Evolutionary conservation across 2,888 invertebrate genomes (phyloP).

Genomic region (Subacronicta megacephala): DNA sequence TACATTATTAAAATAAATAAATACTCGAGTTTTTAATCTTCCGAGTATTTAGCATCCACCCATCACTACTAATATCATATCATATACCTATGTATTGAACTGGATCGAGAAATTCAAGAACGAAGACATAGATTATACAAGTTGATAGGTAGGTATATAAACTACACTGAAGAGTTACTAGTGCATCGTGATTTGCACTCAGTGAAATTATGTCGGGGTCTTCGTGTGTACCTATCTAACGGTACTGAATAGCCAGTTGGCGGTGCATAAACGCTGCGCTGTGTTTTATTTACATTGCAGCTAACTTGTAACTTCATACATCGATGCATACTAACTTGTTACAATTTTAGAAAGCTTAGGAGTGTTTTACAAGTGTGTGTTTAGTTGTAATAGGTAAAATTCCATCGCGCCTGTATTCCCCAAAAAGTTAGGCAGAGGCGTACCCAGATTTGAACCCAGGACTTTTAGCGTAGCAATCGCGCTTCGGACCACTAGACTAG

Average conservation of each 20-base stretch:
- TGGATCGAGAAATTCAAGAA: constrained; percentile 40
- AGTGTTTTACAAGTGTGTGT: neutral
- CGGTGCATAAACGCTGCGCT: constrained; percentile 70
- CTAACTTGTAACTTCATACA: constrained; percentile 69
- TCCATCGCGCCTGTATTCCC: too few relatives aligned
- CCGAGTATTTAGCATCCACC: too few relatives aligned
- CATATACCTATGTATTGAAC: too few relatives aligned
- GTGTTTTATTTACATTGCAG: constrained; percentile 76
- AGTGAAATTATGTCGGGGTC: constrained; percentile 74
- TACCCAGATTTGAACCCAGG: too few relatives aligned
- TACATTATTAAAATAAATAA: too few relatives aligned
- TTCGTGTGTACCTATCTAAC: constrained; percentile 76
- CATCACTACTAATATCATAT: too few relatives aligned
- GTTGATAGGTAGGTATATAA: constrained; percentile 24
- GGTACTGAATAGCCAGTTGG: constrained; percentile 74
- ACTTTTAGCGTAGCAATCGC: too few relatives aligned
- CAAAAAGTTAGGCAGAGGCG: too few relatives aligned
- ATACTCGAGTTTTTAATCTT: too few relatives aligned
- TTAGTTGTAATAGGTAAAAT: too few relatives aligned
- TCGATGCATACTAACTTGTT: constrained; percentile 51
- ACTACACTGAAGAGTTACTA: constrained; percentile 53
- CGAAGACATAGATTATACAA: constrained; percentile 37
- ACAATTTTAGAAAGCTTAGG: constrained; percentile 33
- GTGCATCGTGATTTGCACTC: constrained; percentile 70
- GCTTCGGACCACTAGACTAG: too few relatives aligned